phyloP scores from a whole-genome alignment of 2,113 vertebrate species.

The Psittacara wagleri region DNA sequence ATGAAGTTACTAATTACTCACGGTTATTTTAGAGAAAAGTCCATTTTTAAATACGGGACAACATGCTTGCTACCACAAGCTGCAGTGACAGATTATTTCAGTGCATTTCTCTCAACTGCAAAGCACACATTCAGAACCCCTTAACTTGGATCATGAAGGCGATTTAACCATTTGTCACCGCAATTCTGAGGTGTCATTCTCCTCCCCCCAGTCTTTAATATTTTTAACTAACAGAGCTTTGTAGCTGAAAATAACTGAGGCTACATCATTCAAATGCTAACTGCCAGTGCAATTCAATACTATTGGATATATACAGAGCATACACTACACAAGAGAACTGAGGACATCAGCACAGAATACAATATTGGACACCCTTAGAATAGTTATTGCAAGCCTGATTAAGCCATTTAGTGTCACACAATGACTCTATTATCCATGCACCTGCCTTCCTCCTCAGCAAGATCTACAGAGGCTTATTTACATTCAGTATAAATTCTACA shows the following conservation, averaged over 20 bases:
- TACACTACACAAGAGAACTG: slow-evolving; percentile 21
- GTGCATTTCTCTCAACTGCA: neutral
- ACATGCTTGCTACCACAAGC: neutral
- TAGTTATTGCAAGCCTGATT: slow-evolving; percentile 3
- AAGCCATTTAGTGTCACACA: neutral
- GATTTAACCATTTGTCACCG: neutral
- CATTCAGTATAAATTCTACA: neutral
- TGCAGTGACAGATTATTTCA: neutral
- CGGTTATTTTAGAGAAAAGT: neutral
- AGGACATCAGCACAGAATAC: slow-evolving; percentile 16
- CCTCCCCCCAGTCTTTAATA: neutral
- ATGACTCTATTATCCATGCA: neutral
- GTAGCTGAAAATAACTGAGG: slow-evolving; percentile 14
- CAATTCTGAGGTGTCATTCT: neutral
- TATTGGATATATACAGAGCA: slow-evolving; percentile 38
- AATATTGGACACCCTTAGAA: slow-evolving; percentile 1
- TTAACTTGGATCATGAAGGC: neutral
- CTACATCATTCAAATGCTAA: slow-evolving; percentile 58
- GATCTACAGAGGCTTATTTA: slow-evolving; percentile 16
- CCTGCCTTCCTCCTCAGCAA: neutral
- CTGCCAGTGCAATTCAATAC: slow-evolving; percentile 49
- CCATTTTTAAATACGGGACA: neutral
- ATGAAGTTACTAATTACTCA: neutral
- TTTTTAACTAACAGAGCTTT: neutral
- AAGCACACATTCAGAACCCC: neutral